These are phyloP conservation scores for Drosophila infuscata DNA, from an alignment of 2,888 invertebrate species.

Conservation along the genomic window DNA sequence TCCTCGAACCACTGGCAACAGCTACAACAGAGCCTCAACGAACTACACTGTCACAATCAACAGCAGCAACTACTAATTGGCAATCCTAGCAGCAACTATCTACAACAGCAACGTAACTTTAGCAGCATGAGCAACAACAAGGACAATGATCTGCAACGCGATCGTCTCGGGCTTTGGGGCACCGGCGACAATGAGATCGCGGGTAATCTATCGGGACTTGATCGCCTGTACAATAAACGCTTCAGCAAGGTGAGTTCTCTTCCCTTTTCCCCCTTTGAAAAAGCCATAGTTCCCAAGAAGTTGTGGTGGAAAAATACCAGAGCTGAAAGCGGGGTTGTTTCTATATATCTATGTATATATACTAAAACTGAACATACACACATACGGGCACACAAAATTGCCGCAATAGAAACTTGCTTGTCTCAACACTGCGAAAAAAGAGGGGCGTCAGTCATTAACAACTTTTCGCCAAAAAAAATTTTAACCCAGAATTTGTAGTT, in stretches of 20 bases:
- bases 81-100: constrained; percentile 26
- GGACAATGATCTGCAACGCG: constrained; percentile 63
- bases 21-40: constrained; percentile 59
- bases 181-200: constrained; percentile 81
- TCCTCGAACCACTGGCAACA: constrained; percentile 64
- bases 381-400: constrained; percentile 4
- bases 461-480: background rate
- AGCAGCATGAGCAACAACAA: constrained; percentile 37
- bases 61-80: constrained; percentile 23
- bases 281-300: constrained; percentile 6
- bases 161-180: constrained; percentile 83
- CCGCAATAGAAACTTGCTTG: constrained; percentile 50
- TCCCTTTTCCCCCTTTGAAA: background rate
- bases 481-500: background rate
- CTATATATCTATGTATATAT: constrained; percentile 16
- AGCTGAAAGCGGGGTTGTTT: constrained; percentile 54
- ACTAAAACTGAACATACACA: background rate
- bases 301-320: constrained; percentile 72
- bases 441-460: background rate
- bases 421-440: constrained; percentile 31
- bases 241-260: constrained; percentile 83
- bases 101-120: constrained; percentile 58
- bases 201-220: constrained; percentile 81
- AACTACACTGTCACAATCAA: constrained; percentile 50
- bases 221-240: constrained; percentile 80